Conservation (phyloP, 2,797 vertebrate genomes). For the Gastrophryne carolinensis region DNA sequence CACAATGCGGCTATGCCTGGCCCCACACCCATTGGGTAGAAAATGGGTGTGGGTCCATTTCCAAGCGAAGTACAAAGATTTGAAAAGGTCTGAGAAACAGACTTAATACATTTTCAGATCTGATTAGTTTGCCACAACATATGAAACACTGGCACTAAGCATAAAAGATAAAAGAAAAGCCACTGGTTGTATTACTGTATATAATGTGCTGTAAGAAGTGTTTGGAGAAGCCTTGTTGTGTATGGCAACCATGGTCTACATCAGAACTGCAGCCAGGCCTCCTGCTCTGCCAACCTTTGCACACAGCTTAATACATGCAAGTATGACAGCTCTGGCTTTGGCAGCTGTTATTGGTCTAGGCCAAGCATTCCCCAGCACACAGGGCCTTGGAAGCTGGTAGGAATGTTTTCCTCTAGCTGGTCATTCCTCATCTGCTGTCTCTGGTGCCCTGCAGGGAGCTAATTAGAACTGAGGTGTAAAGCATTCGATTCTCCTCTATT, state of each 20-base stretch:
- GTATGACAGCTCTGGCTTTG: background rate
- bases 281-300: constrained; percentile 15
- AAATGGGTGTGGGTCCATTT: too few species aligned
- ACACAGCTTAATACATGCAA: background rate
- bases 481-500: constrained; percentile 61
- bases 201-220: too few species aligned
- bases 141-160: too few species aligned
- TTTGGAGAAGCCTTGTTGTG: too few species aligned
- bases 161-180: too few species aligned
- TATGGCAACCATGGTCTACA: background rate
- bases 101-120: too few species aligned
- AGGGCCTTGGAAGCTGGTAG: constrained; percentile 29
- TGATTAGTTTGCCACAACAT: too few species aligned
- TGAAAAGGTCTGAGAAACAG: too few species aligned
- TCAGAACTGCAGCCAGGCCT: background rate
- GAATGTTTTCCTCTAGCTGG: constrained; percentile 34
- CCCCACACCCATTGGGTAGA: too few species aligned
- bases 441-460: constrained; percentile 62
- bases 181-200: too few species aligned
- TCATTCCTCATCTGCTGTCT: constrained; percentile 62
- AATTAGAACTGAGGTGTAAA: constrained; percentile 68
- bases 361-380: constrained; percentile 40
- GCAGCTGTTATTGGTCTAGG: constrained; percentile 19
- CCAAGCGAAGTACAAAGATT: too few species aligned
- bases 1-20: too few species aligned